phyloP scores from a whole-genome alignment of 2,797 vertebrate species.

The Falco biarmicus region DNA sequence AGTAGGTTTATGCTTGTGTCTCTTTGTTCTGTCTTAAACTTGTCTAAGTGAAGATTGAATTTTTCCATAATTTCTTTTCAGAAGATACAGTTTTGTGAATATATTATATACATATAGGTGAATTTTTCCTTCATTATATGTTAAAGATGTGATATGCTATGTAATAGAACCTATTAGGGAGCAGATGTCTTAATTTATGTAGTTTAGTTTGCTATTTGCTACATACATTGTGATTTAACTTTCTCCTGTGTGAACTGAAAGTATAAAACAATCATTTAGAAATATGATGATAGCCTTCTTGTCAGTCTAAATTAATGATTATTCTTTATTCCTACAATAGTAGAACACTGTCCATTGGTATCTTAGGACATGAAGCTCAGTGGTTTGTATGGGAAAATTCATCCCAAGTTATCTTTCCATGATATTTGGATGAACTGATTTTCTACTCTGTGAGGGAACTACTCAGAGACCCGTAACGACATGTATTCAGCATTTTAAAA shows the following conservation, averaged over 20 bases:
- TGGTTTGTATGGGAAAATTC: not conserved
- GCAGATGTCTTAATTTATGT: not conserved
- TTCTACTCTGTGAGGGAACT: not conserved
- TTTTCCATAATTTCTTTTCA: not conserved
- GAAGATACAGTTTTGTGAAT: not conserved
- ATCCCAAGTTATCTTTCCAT: not conserved
- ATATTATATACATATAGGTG: not conserved
- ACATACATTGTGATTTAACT: not conserved
- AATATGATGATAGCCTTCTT: not conserved
- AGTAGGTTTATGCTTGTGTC: not conserved
- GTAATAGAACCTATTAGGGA: not conserved
- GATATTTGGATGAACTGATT: not conserved
- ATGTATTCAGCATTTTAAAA: not conserved
- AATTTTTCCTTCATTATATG: not conserved
- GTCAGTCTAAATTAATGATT: not conserved
- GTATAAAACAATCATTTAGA: not conserved
- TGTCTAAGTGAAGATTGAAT: not conserved
- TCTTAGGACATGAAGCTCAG: not conserved
- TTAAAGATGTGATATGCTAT: not conserved
- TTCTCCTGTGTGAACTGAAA: not conserved
- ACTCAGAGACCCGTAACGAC: not conserved
- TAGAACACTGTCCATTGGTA: not conserved
- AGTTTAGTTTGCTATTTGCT: not conserved
- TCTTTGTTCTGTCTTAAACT: not conserved
- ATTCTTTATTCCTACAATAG: not conserved